Percentiles rank a stretch among this genome's conserved stretches.
Evolutionary conservation across 1,140 invertebrate species (phyloP).

Genomic region (Thereuonema tuberculata): DNA sequence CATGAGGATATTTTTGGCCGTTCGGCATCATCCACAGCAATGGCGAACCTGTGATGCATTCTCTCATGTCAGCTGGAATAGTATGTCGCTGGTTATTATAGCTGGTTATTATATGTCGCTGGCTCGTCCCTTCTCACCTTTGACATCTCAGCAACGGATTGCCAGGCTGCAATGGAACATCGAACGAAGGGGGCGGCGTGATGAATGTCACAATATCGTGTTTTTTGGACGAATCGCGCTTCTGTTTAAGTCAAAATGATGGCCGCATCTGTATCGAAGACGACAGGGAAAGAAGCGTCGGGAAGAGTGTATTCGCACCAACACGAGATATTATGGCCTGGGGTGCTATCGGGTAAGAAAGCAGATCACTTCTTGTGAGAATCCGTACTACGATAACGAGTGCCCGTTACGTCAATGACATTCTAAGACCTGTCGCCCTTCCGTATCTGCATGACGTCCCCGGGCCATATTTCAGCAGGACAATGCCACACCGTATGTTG

Average conservation of each 20-base stretch:
- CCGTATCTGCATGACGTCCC: no score
- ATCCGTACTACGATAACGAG: no score
- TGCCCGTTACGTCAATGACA: no score
- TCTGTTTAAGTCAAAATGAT: not conserved
- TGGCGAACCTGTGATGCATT: not conserved
- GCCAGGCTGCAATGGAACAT: not conserved
- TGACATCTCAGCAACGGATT: not conserved
- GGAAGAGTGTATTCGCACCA: no score
- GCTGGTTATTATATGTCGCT: not conserved
- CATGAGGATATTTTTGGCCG: not conserved
- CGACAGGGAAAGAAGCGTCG: no score
- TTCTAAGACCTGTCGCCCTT: no score
- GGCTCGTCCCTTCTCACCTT: not conserved
- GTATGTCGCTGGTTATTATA: not conserved
- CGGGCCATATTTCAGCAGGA: no score
- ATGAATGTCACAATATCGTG: not conserved
- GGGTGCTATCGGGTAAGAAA: no score
- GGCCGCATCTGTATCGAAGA: no score
- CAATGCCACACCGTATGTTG: no score
- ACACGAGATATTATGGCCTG: no score
- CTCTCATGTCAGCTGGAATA: not conserved
- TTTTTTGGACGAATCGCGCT: not conserved
- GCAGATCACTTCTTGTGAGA: no score
- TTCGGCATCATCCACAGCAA: not conserved
- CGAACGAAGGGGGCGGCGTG: not conserved